Base-by-base conservation (phyloP, 2,888 invertebrate species). In the Eupithecia subfuscata region DNA sequence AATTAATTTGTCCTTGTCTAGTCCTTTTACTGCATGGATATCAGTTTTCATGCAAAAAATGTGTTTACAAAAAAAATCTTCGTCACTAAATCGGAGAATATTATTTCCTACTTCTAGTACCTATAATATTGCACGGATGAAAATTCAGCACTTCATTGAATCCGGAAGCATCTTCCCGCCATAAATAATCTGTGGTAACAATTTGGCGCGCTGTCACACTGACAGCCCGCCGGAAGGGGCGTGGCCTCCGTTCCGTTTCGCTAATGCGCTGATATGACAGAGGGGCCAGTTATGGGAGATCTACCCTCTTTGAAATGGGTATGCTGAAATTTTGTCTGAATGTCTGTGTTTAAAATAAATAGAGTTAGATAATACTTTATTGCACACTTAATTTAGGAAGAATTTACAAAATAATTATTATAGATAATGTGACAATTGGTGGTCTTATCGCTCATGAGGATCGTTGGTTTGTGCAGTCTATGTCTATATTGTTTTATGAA, bases 221-320 rank as follows among this genome's bases (percentile, higher is more conserved):
- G 88, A 87, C 88, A 87, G 86, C 80, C 75, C 87, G 82, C 85
- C 92, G 92, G 92, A 93, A 91, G 89, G 89, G 92, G 92, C 91
- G 92, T 91, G 92, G 90, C 84, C 88, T 89, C 89, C 90, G 91
- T 90, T 92, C 89, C 91, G 91, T 90, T 92, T 88, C 91, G 86
- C 89, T 84, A 86, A 88, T 84, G 82, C 84, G 84, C 80, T 80
- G 84, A 74, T 77, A 77, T 74, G 76, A 77, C 82, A 71, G 76
- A 84, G 82, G 70, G 74, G 34, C 82, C 78, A 81, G 80, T 71
- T 8, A 82, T 72, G 22, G n/a, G 72, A 76, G 85, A 80, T 40
- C 86, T 82, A 81, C 87, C 87, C 85, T 84, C 70, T 67, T 40
- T n/a, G 64, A 64, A 40, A 40, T 12, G 40, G 4, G 1, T 6